Base-by-base conservation (phyloP, 2,888 invertebrate genomes). In the Trichopoda pennipes region DNA sequence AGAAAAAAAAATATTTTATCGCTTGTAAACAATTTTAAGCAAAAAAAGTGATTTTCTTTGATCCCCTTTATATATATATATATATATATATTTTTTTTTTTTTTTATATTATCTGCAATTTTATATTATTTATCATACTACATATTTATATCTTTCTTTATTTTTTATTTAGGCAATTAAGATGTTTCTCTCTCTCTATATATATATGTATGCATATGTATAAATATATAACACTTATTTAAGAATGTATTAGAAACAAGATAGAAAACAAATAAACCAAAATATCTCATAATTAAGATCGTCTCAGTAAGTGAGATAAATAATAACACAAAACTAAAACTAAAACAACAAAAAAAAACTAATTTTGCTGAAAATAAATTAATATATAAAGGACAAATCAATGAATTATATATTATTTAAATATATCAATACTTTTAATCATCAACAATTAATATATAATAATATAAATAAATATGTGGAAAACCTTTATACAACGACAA, bases 101-200 rank as follows among this genome's bases (percentile, higher is more conserved):
- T 77, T 17, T 69, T 44, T 72, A 76, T 76, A 79, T 35, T 61
- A 64, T 72, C 42, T 61, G 60, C 68, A 16, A 53, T 64, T 9
- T 58, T 66, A 60, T 47, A 68, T 68, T 73, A 80, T 80, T 70
- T 81, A 81, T 74, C 70, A 80, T 80, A 83, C 75, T 84, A n/a
- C n/a, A n/a, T n/a, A 83, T 85, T 83, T 72, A 81, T 77, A 85
- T 83, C 84, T 85, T 78, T 85, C 85, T 85, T 85, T 85, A 85
- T 85, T 85, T 84, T 77, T 82, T 85, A 85, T 85, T 83, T 85
- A 85, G 85, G 85, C 79, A 85, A 85, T 85, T 85, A 85, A 85
- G 85, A 85, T 85, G 85, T 84, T 84, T 85, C 78, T 84, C 77
- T 85, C 82, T 85, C 63, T 84, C 82, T 85, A 58, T 84, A 28